Evolutionary conservation across 2,797 vertebrate species (phyloP).

Genomic region (Trematomus bernacchii): DNA sequence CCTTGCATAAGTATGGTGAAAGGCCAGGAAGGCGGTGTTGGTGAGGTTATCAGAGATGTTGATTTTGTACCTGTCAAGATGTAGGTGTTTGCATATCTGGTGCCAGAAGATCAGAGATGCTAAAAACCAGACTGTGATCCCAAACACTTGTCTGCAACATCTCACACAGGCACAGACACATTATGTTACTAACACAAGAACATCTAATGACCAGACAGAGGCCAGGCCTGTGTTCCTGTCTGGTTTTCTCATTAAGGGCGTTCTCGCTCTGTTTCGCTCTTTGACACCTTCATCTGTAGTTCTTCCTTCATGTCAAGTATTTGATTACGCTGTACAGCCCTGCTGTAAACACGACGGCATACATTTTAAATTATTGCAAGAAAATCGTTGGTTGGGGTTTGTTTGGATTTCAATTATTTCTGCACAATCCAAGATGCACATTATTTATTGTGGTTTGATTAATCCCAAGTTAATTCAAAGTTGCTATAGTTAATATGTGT

Average conservation of each 20-base stretch:
- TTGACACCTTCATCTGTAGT: conserved; percentile 17
- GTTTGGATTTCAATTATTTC: background rate
- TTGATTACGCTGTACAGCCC: background rate
- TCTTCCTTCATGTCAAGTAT: background rate
- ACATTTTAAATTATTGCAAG: background rate
- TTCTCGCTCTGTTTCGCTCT: conserved; percentile 6
- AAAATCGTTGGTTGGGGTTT: background rate
- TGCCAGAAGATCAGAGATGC: conserved; percentile 42
- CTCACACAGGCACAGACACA: conserved; percentile 10
- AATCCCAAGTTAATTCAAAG: background rate
- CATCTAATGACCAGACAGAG: conserved; percentile 44
- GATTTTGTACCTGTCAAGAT: conserved; percentile 37
- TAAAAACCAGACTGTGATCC: conserved; percentile 41
- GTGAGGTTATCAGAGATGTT: conserved; percentile 41
- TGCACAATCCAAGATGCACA: background rate
- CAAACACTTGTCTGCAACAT: conserved; percentile 36
- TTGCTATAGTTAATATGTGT: background rate
- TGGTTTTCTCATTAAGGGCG: conserved; percentile 50
- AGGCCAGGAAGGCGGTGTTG: conserved; percentile 25
- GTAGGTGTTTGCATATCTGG: conserved; percentile 39
- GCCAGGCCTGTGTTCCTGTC: conserved; percentile 14
- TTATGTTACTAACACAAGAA: conserved; percentile 37
- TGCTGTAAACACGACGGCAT: background rate
- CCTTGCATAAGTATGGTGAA: conserved; percentile 38
- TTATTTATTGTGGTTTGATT: background rate